A percentile compares a stretch with the other conserved stretches of the same genome.
Evolutionary conservation across 2,797 vertebrate genomes (phyloP).

Genomic region (Taeniopygia guttata): DNA sequence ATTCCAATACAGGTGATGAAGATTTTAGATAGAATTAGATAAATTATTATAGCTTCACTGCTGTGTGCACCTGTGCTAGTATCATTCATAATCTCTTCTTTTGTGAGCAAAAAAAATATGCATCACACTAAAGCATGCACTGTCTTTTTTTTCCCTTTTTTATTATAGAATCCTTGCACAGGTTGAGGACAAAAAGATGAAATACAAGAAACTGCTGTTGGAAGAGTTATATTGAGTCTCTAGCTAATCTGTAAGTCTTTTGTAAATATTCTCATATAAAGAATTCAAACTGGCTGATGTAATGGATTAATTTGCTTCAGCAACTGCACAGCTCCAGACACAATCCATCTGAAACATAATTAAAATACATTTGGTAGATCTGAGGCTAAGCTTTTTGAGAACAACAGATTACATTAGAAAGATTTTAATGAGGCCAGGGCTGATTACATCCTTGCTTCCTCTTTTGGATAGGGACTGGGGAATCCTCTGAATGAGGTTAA

Average conservation of each 20-base stretch:
- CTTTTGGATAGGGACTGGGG: background rate
- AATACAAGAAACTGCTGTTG: background rate
- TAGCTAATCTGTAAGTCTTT: background rate
- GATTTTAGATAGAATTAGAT: background rate
- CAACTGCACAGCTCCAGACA: constrained; percentile 3
- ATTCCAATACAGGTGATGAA: background rate
- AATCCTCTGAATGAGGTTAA: constrained; percentile 55
- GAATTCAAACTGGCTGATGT: background rate
- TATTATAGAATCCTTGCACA: background rate
- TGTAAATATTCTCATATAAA: background rate
- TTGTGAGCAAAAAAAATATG: background rate
- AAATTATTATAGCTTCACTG: background rate
- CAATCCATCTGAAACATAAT: constrained; percentile 62
- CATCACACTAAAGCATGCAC: background rate
- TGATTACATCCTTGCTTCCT: constrained; percentile 57
- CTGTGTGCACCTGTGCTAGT: background rate
- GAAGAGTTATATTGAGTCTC: background rate
- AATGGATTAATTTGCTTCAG: constrained; percentile 52
- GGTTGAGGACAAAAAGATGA: background rate
- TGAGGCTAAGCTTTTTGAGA: constrained; percentile 54
- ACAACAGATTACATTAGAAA: constrained; percentile 65
- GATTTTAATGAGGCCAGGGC: constrained; percentile 60
- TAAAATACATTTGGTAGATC: constrained; percentile 61
- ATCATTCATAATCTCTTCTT: background rate
- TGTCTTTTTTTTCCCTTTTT: background rate